Base-by-base conservation (phyloP, 1,140 invertebrate species). In the Oedothorax gibbosus region DNA sequence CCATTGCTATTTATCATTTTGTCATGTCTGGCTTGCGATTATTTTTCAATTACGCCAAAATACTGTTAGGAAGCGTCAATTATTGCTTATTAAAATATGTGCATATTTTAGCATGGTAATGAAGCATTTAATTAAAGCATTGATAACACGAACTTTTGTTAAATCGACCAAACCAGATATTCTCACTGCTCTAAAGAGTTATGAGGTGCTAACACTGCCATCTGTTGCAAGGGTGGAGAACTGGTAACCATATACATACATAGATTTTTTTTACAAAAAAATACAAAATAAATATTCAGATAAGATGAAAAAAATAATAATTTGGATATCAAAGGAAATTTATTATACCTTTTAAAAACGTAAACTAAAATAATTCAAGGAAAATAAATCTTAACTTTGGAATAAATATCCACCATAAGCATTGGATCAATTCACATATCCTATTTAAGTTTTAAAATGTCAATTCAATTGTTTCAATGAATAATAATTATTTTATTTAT, bases 31-130 rank as follows among this genome's bases (percentile, higher is more conserved):
- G 80, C 68, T 82, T 21, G 80, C 80, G 80, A 82, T 82, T 82
- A 82, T 62, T 82, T 82, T 57, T 56, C 80, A 82, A 82, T 82
- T 82, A 82, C 80, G 15, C 20, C 21, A 57, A 73, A 82, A 82
- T 71, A 69, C 80, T 82, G 80, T 82, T 73, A 82, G 80, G 80
- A 82, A 64, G 64, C 69, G 80, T 54, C 80, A 82, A 82, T 82
- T 82, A 82, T 82, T 82, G 73, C 73, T 82, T 73, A 82, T 82
- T 82, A 82, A 82, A 64, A 82, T 82, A 82, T 82, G 80, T 66
- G 57, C 80, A 82, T 82, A 82, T 82, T 49, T 82, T 82, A 82
- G 57, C 80, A 82, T 82, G 12, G 10, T 73, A 82, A 82, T 73
- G 80, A 82, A 64, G 69, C 80, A 60, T 72, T 82, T 82, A 73